Conservation (phyloP, 2,888 invertebrate species). For the Cataglyphis albicans region DNA sequence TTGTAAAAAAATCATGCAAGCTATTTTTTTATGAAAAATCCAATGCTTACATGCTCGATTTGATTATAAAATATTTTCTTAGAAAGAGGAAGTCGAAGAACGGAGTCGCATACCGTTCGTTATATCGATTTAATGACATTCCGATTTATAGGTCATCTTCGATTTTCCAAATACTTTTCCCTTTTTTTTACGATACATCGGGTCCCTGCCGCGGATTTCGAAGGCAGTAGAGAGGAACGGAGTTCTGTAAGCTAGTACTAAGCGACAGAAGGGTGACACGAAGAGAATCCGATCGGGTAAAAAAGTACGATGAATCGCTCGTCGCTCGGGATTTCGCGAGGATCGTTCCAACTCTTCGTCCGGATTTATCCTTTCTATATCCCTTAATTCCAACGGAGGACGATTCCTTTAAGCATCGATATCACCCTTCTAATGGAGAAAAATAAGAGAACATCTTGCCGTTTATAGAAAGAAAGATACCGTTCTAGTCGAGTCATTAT, state of each 20-base stretch:
- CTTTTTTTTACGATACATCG: conserved; percentile 55
- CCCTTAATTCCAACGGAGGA: conserved; percentile 38
- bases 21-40: conserved; percentile 17
- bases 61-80: conserved; percentile 37
- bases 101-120: conserved; percentile 9
- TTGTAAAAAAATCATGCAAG: background rate
- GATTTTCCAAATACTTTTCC: conserved; percentile 55
- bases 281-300: conserved; percentile 6
- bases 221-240: conserved; percentile 1
- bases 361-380: conserved; percentile 32
- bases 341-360: background rate
- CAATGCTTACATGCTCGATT: background rate
- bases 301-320: conserved; percentile 40
- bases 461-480: background rate
- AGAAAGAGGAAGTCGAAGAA: background rate
- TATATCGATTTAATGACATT: conserved; percentile 49
- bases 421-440: conserved; percentile 17
- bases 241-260: conserved; percentile 26
- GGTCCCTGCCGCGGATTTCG: conserved; percentile 21
- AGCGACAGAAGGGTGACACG: conserved; percentile 27
- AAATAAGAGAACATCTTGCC: conserved; percentile 18
- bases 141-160: conserved; percentile 69
- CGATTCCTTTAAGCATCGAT: conserved; percentile 29
- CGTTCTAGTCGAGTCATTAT: conserved; percentile 9
- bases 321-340: conserved; percentile 42